A percentile compares a stretch with the other conserved stretches of the same genome.
Conservation (phyloP, 2,888 invertebrate species). For the Terebella lapidaria region DNA sequence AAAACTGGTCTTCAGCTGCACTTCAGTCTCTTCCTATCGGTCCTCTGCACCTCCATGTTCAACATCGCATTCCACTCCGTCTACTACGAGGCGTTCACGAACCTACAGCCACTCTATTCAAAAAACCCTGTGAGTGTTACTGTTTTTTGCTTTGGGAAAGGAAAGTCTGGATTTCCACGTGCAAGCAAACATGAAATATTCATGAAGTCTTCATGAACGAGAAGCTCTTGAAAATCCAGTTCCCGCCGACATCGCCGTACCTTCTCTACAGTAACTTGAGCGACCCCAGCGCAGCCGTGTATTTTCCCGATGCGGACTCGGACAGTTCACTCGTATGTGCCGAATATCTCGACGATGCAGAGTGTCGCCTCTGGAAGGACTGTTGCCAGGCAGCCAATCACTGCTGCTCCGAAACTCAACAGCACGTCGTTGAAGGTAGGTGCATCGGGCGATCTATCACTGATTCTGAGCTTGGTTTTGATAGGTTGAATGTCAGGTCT, state of each 20-base stretch:
- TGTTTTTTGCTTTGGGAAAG: background rate
- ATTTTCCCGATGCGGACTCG: background rate
- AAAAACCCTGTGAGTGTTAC: background rate
- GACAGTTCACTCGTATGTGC: background rate
- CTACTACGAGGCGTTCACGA: background rate
- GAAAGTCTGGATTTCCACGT: too few relatives aligned
- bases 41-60: background rate
- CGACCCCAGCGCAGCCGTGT: background rate
- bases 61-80: background rate
- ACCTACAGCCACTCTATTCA: background rate
- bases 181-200: too few relatives aligned
- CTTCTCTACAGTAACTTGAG: too few relatives aligned
- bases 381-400: background rate
- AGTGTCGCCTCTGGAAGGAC: background rate
- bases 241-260: background rate
- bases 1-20: background rate
- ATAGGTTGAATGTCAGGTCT: too few relatives aligned
- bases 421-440: background rate
- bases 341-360: background rate
- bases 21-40: background rate
- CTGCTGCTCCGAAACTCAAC: background rate
- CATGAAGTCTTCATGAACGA: background rate
- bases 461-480: too few relatives aligned
- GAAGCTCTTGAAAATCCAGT: background rate
- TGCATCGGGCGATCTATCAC: too few relatives aligned